These are phyloP conservation scores for Babylonia areolata DNA, from an alignment of 1,140 invertebrate species.

Conservation along the genomic window DNA sequence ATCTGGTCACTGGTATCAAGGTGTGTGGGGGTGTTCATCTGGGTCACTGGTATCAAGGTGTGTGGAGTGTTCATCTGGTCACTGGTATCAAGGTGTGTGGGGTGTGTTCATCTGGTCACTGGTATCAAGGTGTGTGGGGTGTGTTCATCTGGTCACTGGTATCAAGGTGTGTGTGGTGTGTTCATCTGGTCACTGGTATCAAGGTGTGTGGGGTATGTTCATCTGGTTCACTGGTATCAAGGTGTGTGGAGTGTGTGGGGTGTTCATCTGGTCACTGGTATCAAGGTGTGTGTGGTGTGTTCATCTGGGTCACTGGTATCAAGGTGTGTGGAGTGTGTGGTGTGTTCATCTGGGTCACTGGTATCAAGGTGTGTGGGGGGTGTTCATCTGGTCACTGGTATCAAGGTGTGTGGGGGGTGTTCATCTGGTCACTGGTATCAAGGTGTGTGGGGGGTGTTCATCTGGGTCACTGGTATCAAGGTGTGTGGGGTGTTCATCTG, in stretches of 20 bases:
- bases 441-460: slow-evolving; percentile 45
- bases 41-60: slow-evolving; percentile 57
- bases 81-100: slow-evolving; percentile 53
- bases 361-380: slow-evolving; percentile 50
- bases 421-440: slow-evolving; percentile 55
- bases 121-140: slow-evolving; percentile 52
- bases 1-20: slow-evolving; percentile 55
- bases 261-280: slow-evolving; percentile 54
- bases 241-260: slow-evolving; percentile 45
- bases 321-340: slow-evolving; percentile 51
- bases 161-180: slow-evolving; percentile 50
- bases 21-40: slow-evolving; percentile 39
- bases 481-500: slow-evolving; percentile 41
- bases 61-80: slow-evolving; percentile 22
- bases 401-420: slow-evolving; percentile 49
- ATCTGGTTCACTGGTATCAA: slow-evolving; percentile 52
- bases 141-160: slow-evolving; percentile 53
- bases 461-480: slow-evolving; percentile 53
- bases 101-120: too few relatives aligned
- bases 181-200: slow-evolving; percentile 54
- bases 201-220: slow-evolving; percentile 46
- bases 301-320: slow-evolving; percentile 51
- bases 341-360: slow-evolving; percentile 46
- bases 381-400: slow-evolving; percentile 54
- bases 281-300: slow-evolving; percentile 49